Evolutionary conservation across 2,113 vertebrate species (phyloP).

Genomic region (Oxyura jamaicensis): DNA sequence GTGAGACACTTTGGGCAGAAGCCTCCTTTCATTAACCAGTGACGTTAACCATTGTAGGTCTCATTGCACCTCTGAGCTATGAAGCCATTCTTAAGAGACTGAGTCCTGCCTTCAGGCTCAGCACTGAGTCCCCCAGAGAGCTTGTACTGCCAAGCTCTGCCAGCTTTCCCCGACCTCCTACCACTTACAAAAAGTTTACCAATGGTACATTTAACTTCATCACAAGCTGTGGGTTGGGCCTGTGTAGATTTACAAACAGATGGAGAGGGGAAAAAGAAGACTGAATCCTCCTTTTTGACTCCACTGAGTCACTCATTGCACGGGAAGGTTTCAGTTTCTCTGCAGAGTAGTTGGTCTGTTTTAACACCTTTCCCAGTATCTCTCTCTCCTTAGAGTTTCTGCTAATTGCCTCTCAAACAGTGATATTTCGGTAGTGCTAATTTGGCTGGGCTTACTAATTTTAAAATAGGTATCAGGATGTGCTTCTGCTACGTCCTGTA

Average conservation of each 20-base stretch:
- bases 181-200: not conserved
- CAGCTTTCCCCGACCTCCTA: not conserved
- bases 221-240: not conserved
- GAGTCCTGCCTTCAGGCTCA: not conserved
- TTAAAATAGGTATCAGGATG: not conserved
- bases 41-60: not conserved
- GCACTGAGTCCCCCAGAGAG: not conserved
- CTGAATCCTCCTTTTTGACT: not conserved
- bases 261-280: not conserved
- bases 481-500: not conserved
- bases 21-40: not conserved
- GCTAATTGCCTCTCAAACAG: not conserved
- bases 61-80: not conserved
- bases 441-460: not conserved
- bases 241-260: not conserved
- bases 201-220: not conserved
- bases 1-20: not conserved
- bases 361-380: not conserved
- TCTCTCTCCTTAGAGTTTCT: not conserved
- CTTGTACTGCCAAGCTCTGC: accelerated
- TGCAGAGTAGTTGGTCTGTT: not conserved
- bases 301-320: not conserved
- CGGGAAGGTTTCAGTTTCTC: not conserved
- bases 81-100: not conserved
- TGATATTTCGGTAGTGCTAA: not conserved